phyloP scores from a whole-genome alignment of 2,888 invertebrate genomes.

The Brachyptera risi region DNA sequence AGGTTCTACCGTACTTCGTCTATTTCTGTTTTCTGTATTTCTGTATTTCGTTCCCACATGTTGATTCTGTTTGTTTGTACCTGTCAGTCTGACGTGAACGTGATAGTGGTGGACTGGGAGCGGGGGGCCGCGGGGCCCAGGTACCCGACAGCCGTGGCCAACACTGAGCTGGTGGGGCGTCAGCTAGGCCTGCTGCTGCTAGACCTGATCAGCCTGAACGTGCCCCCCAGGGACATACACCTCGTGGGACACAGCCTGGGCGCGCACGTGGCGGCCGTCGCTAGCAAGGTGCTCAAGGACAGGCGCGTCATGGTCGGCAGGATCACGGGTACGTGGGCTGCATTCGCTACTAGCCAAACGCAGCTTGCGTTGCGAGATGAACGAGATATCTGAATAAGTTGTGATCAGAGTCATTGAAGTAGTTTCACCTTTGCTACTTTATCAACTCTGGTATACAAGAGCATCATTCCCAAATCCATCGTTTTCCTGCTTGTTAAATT shows the following conservation, averaged over 20 bases:
- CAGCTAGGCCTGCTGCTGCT: slow-evolving; percentile 53
- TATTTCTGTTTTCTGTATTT: too few species aligned
- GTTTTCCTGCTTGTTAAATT: too few species aligned
- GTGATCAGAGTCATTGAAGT: too few species aligned
- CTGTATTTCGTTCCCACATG: too few species aligned
- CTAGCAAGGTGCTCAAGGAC: slow-evolving; percentile 51
- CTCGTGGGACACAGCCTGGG: slow-evolving; percentile 58
- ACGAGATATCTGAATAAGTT: too few species aligned
- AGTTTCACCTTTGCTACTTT: too few species aligned
- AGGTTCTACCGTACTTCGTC: too few species aligned
- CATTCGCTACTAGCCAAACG: too few species aligned
- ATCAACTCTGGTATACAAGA: too few species aligned
- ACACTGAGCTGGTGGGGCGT: slow-evolving; percentile 56
- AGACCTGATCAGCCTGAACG: slow-evolving; percentile 48
- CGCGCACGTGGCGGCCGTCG: slow-evolving; percentile 57
- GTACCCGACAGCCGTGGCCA: slow-evolving; percentile 55
- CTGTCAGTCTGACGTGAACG: slow-evolving; percentile 51
- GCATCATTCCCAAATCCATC: too few species aligned
- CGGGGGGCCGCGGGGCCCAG: slow-evolving; percentile 53
- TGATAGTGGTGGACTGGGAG: slow-evolving; percentile 55
- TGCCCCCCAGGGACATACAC: slow-evolving; percentile 48
- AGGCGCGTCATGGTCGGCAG: slow-evolving; percentile 49
- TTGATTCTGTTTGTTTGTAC: too few species aligned
- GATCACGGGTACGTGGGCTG: slow-evolving; percentile 57
- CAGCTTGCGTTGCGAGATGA: too few species aligned